These are phyloP conservation scores for Oryctolagus cuniculus DNA, from an alignment of 2,113 vertebrate genomes.

Conservation along the genomic window mOryCun1.1 NC_091453.1:38987501-38988000, in stretches of 20 bases:
- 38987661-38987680: slow-evolving; percentile 93
- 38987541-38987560: slow-evolving; percentile 60
- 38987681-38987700: slow-evolving; percentile 89
- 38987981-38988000: slow-evolving; percentile 51
- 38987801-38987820: slow-evolving; percentile 38
- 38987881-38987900: slow-evolving; percentile 38
- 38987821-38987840: slow-evolving; percentile 36
- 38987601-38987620: slow-evolving; percentile 33
- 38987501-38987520: slow-evolving; percentile 37
- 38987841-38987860: slow-evolving; percentile 23
- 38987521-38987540: background rate
- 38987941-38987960: slow-evolving; percentile 8
- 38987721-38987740: slow-evolving; percentile 90
- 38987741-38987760: slow-evolving; percentile 61
- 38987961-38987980: slow-evolving; percentile 29
- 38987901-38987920: slow-evolving; percentile 3
- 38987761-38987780: background rate
- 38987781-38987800: slow-evolving; percentile 16
- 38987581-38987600: slow-evolving; percentile 30
- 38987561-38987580: slow-evolving; percentile 62
- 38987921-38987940: slow-evolving; percentile 2
- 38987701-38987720: slow-evolving; percentile 92
- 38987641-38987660: slow-evolving; percentile 64
- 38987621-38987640: background rate
- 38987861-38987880: background rate